Base-by-base conservation (phyloP, 1,140 invertebrate species). In the Venturia canescens region DNA sequence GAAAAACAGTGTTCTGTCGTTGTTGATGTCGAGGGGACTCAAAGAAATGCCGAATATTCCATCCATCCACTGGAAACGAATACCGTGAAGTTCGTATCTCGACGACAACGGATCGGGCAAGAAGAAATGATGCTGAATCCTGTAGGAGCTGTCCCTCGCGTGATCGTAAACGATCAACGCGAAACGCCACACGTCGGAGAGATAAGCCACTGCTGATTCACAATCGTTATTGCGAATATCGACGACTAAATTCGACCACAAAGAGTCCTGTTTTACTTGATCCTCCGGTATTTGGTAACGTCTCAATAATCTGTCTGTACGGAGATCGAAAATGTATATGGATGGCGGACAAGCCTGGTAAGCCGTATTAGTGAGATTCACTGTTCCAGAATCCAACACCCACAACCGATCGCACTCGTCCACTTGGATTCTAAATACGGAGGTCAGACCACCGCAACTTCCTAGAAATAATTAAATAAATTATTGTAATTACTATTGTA, bases 41-140 rank as follows among this genome's bases (percentile, higher is more conserved):
- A 97, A 84, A 11, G 96, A 94, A 83, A 97, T 90, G 0, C 96
- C 96, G 85, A 97, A 96, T 21, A 97, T 93, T 1, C 96, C 96
- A 85, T 97, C 96, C 1, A 95, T 93, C 96, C 96, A 97, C 85
- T 96, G 94, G 85, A 96, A 97, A 71, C 94, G 94, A 0, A 96
- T 81, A 15, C 94, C 95, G 80, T 96, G 95, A 0, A 96, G 83
- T 21, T 94, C 94, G 83, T 92, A 93, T 21, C 86, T 83, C 1
- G 95, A 93, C 0, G 95, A 94, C 3, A 96, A 82, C 0, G 96
- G 96, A 84, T 97, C 96, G 0, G 96, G 96, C 82, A 92, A 95
- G 85, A 97, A 97, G 13, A 96, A 92, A 67, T 95, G 95, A 86
- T 96, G 94, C 11, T 94, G 94, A 1, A 96, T 92, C 66, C 96